phyloP scores from a whole-genome alignment of 2,797 vertebrate genomes.

The Geotrypetes seraphini region DNA sequence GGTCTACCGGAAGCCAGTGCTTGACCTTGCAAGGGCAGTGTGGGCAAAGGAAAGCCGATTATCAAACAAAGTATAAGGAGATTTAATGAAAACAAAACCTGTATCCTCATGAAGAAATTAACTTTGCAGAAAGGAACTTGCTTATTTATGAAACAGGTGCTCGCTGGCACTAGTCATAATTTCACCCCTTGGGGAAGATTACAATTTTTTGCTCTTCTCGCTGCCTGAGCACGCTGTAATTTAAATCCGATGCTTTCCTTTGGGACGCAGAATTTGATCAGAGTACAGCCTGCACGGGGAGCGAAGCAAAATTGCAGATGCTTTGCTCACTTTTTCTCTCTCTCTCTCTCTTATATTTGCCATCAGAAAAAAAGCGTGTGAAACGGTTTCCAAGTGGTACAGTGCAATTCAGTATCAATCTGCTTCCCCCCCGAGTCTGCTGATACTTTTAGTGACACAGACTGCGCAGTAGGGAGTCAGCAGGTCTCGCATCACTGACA shows the following conservation, averaged over 20 bases:
- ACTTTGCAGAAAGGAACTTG: constrained; percentile 68
- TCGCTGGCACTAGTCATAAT: constrained; percentile 42
- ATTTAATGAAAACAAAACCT: constrained; percentile 70
- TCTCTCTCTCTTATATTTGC: constrained; percentile 4
- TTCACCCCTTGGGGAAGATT: constrained; percentile 54
- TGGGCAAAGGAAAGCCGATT: no score
- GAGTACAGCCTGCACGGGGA: constrained; percentile 48
- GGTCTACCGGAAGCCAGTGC: no score
- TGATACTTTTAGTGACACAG: no score
- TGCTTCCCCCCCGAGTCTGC: no score
- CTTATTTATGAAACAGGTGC: constrained; percentile 72
- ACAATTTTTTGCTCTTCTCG: constrained; percentile 59
- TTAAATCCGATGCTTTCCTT: constrained; percentile 56
- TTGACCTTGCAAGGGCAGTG: no score
- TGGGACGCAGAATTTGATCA: constrained; percentile 63
- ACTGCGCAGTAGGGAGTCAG: no score
- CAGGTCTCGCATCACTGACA: no score
- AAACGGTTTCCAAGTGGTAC: constrained; percentile 7
- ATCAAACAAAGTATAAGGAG: constrained; percentile 62
- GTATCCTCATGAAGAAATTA: constrained; percentile 67
- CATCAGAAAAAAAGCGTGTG: constrained; percentile 4
- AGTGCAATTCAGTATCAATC: constrained; percentile 7
- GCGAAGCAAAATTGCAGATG: constrained; percentile 59
- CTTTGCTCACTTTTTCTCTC: constrained; percentile 40
- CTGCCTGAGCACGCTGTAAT: constrained; percentile 56